Evolutionary conservation across 2,888 invertebrate species (phyloP).

Genomic region (Rhagonycha lutea): DNA sequence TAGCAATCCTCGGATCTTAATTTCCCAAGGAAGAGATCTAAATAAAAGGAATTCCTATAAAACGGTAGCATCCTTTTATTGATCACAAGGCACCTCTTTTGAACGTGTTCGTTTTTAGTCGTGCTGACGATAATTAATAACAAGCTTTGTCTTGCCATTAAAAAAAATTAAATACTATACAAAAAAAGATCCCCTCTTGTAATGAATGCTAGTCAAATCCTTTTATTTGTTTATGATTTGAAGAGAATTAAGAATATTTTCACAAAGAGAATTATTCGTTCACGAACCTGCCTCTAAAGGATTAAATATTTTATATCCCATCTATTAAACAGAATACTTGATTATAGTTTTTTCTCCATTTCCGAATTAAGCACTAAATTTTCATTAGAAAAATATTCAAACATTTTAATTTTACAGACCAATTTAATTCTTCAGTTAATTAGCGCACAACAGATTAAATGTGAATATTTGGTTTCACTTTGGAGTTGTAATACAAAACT

Average conservation of each 20-base stretch:
- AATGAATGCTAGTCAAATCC: background rate
- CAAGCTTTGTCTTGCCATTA: slow-evolving; percentile 3
- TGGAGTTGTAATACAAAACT: slow-evolving; percentile 1
- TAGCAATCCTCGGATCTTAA: slow-evolving; percentile 17
- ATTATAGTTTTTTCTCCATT: background rate
- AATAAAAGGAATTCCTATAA: slow-evolving; percentile 32
- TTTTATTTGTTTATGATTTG: background rate
- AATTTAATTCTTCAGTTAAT: background rate
- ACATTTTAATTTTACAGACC: background rate
- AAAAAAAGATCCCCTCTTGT: background rate
- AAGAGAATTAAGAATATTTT: background rate
- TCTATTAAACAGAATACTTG: background rate
- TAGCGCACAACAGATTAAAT: background rate
- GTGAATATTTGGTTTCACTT: background rate
- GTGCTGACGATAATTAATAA: slow-evolving; percentile 15
- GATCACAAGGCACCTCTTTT: slow-evolving; percentile 31
- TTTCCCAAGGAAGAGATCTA: slow-evolving; percentile 18
- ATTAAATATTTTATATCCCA: background rate
- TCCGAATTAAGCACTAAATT: background rate
- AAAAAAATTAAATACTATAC: background rate
- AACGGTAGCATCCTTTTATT: slow-evolving; percentile 33
- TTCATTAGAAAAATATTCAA: background rate
- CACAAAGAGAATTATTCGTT: background rate
- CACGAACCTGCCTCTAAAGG: background rate
- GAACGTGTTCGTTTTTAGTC: slow-evolving; percentile 19